Conservation (phyloP, 2,113 vertebrate genomes). For the Halichoerus grypus region DNA sequence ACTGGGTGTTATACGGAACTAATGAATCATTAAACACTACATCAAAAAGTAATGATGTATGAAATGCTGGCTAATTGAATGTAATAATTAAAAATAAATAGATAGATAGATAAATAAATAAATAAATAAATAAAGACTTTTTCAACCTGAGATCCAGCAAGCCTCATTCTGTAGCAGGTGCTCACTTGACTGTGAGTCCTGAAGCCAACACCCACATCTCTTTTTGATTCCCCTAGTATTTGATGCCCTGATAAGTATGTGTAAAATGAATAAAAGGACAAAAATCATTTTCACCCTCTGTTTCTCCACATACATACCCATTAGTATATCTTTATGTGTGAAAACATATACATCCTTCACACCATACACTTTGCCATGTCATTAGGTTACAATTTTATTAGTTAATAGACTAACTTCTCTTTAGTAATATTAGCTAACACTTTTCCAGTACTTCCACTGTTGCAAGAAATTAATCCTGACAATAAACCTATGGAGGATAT, state of each 20-base stretch:
- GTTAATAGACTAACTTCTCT: background rate
- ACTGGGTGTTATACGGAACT: too few relatives aligned
- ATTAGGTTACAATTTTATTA: background rate
- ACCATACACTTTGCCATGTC: background rate
- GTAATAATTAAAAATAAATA: too few relatives aligned
- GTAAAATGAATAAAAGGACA: background rate
- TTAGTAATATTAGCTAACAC: background rate
- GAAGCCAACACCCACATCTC: background rate
- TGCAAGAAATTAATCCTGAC: background rate
- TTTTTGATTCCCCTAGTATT: background rate
- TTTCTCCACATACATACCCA: fast-evolving
- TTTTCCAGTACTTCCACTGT: background rate
- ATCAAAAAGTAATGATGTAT: too few relatives aligned
- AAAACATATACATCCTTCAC: fast-evolving
- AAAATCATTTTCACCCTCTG: background rate
- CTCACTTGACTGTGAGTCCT: background rate
- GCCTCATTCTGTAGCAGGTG: background rate
- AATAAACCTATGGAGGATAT: background rate
- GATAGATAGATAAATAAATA: too few relatives aligned
- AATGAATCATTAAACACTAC: too few relatives aligned
- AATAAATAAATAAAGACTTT: background rate
- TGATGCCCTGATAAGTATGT: background rate
- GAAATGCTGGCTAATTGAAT: too few relatives aligned
- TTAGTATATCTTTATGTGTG: too few relatives aligned
- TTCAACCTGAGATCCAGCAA: background rate